Evolutionary conservation across 2,888 invertebrate species (phyloP).

Genomic region (Perithous albicinctus): DNA sequence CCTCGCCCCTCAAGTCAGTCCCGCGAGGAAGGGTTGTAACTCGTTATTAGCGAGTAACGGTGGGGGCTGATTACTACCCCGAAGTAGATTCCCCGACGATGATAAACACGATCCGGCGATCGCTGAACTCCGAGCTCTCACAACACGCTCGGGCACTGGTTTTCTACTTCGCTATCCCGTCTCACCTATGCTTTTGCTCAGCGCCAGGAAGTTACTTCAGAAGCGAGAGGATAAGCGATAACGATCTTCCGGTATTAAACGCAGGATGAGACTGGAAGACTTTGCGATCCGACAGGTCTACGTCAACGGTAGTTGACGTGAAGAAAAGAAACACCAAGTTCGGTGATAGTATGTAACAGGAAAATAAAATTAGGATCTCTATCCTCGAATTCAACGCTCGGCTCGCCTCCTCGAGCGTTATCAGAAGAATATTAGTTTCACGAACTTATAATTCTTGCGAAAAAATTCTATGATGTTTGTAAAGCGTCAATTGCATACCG

Average conservation of each 20-base stretch:
- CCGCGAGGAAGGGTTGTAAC: slow-evolving; percentile 80
- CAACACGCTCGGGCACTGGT: slow-evolving; percentile 28
- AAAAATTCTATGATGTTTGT: too few relatives aligned
- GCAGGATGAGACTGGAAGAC: slow-evolving; percentile 47
- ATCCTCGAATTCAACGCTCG: too few relatives aligned
- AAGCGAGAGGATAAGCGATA: slow-evolving; percentile 57
- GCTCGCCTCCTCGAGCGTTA: too few relatives aligned
- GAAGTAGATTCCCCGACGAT: slow-evolving; percentile 80
- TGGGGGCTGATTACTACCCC: slow-evolving; percentile 80
- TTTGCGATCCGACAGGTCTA: slow-evolving; percentile 36
- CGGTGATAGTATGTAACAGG: too few relatives aligned
- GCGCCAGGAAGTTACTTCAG: slow-evolving; percentile 46
- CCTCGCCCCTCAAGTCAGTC: slow-evolving; percentile 68
- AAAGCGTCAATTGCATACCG: too few relatives aligned
- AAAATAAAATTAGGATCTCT: too few relatives aligned
- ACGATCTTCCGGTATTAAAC: slow-evolving; percentile 46
- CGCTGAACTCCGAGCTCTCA: slow-evolving; percentile 65
- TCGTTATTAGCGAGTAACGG: slow-evolving; percentile 81
- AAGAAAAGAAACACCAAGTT: not conserved
- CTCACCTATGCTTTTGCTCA: slow-evolving; percentile 48
- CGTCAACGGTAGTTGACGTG: slow-evolving; percentile 26
- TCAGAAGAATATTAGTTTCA: too few relatives aligned
- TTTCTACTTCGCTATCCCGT: slow-evolving; percentile 48
- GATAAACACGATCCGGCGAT: slow-evolving; percentile 80
- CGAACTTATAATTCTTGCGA: too few relatives aligned